Evolutionary conservation across 2,797 vertebrate genomes (phyloP), one percentile per base, ranked within the genome.

Genomic region (Huso huso): DNA sequence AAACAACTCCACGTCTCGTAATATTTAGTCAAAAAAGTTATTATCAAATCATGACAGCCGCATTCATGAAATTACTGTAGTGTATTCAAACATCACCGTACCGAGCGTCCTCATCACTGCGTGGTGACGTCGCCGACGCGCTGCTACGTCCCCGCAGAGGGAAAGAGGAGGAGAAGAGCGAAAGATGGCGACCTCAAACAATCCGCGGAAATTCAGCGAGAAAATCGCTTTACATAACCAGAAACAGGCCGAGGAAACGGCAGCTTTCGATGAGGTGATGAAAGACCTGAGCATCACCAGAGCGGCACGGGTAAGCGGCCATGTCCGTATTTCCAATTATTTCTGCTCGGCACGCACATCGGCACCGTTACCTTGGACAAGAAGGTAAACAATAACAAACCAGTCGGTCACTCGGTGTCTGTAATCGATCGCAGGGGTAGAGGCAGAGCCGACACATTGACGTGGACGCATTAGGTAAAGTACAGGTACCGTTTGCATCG

Each of bases 151-250:
- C 15, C 65, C 65, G 49, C 70, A 70, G 23, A 71, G 73, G 7
- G 73, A 70, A 60, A 64, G 73, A 10, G 64, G 72, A n/a, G 81
- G 81, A 73, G 84, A 81, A 70, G 81, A 75, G 75, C 83, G 81
- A 83, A 88, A 88, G 83, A 88, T 88, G 87, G 87, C 87, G 84
- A 84, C 87, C 73, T 88, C 86, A 79, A 89, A 83, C 82, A 88
- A 88, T 86, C 87, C 87, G 78, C 85, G 87, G 82, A 88, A 88
- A 87, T 89, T 89, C 78, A 88, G 87, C 79, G 87, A 89, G 78
- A 89, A 89, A 84, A 89, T 89, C 72, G 23, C 23, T 37, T 37
- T 37, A 37, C 23, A 37, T 37, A 37, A 37, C 23, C 23, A 37
- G 23, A 37, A 87, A 73, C 87, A 89, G 78, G 87, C 87, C 58